These are phyloP conservation scores for Tetragnatha montana DNA, from an alignment of 2,888 invertebrate species.

Conservation along the genomic window DNA sequence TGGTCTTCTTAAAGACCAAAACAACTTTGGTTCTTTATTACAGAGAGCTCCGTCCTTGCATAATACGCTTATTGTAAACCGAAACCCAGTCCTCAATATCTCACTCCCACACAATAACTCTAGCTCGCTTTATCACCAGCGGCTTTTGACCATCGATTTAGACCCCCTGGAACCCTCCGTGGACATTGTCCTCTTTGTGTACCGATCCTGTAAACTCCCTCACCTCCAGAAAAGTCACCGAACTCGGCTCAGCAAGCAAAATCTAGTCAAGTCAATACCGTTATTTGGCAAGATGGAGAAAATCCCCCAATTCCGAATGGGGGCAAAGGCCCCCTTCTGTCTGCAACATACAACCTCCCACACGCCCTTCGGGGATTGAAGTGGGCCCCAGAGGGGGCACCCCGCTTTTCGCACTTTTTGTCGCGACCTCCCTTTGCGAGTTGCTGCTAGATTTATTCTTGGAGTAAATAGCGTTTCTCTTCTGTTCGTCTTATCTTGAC, in stretches of 20 bases:
- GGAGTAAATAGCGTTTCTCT: neutral
- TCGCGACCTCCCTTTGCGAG: neutral
- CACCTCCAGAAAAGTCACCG: neutral
- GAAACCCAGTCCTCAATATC: neutral
- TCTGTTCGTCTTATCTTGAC: neutral
- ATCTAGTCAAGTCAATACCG: neutral
- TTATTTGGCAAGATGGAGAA: neutral
- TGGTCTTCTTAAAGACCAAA: too few species aligned
- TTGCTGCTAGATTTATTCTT: conserved; percentile 21
- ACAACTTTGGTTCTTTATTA: too few species aligned
- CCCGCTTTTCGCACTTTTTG: neutral
- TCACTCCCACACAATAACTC: neutral
- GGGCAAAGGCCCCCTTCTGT: neutral
- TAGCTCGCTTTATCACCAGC: neutral
- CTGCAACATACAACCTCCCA: neutral
- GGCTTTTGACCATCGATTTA: neutral
- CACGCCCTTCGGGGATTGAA: neutral
- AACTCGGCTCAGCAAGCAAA: neutral
- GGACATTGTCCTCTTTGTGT: neutral
- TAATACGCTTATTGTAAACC: too few species aligned
- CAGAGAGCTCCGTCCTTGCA: too few species aligned
- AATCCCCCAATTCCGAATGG: conserved; percentile 4
- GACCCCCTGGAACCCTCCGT: neutral
- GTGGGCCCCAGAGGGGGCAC: neutral
- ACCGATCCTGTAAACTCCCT: neutral